phyloP scores from a whole-genome alignment of 2,888 invertebrate species.

The Rhyacophila evoluta region DNA sequence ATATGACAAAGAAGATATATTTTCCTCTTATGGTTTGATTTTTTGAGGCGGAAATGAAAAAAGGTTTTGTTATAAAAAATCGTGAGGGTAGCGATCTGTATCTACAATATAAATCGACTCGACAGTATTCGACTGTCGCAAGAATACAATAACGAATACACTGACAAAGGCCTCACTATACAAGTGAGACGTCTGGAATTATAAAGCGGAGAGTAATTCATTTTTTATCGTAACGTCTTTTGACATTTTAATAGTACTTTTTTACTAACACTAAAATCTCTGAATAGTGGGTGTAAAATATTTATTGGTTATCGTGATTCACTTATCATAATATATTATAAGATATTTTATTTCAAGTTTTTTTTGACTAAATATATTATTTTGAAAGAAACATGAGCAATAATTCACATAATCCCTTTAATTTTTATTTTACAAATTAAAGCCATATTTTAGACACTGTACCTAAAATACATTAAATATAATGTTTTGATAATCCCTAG shows the following conservation, averaged over 20 bases:
- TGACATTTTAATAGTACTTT: background rate
- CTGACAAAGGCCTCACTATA: background rate
- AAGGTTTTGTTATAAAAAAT: background rate
- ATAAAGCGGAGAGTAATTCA: background rate
- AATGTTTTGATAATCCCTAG: too few relatives aligned
- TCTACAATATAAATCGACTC: slow-evolving; percentile 18
- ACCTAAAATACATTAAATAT: too few relatives aligned
- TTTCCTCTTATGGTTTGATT: slow-evolving; percentile 12
- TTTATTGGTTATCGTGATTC: too few relatives aligned
- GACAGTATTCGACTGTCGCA: slow-evolving; percentile 16
- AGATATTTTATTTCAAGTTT: too few relatives aligned
- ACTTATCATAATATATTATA: too few relatives aligned
- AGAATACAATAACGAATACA: slow-evolving; percentile 12
- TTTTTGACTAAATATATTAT: too few relatives aligned
- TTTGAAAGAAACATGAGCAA: too few relatives aligned
- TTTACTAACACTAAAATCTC: too few relatives aligned
- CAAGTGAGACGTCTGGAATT: slow-evolving; percentile 13
- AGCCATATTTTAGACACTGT: too few relatives aligned
- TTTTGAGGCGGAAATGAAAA: slow-evolving; percentile 15
- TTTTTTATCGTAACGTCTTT: background rate
- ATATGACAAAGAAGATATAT: background rate
- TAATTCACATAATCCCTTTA: too few relatives aligned
- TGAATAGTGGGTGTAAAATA: background rate
- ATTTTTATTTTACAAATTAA: too few relatives aligned
- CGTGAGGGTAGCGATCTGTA: slow-evolving; percentile 11